A percentile compares a stretch with the other conserved stretches of the same genome.
These are phyloP conservation scores for Brachypodius melanocephalos DNA, from an alignment of 2,113 vertebrate species.

Conservation along the genomic window DNA sequence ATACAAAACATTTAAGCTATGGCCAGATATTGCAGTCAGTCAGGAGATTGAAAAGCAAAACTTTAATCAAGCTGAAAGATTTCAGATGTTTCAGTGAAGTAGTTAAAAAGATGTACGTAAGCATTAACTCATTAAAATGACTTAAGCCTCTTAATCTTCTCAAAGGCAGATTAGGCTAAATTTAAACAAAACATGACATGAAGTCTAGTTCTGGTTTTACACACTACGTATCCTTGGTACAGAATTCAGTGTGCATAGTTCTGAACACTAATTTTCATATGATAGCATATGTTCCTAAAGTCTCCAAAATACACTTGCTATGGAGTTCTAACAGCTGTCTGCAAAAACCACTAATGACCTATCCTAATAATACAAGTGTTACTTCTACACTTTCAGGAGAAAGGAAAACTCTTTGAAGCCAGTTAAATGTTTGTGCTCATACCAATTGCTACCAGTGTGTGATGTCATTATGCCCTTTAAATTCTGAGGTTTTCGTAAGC, in stretches of 20 bases:
- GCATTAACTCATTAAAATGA: slow-evolving; percentile 51
- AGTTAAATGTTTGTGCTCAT: not conserved
- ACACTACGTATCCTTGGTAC: not conserved
- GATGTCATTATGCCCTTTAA: not conserved
- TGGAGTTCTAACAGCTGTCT: not conserved
- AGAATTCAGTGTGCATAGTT: not conserved
- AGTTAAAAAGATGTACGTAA: slow-evolving; percentile 46
- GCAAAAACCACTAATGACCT: not conserved
- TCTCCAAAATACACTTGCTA: not conserved
- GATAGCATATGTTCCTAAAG: not conserved
- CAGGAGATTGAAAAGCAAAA: not conserved
- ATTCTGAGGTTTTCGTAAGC: not conserved
- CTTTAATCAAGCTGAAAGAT: slow-evolving; percentile 40
- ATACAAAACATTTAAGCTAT: not conserved
- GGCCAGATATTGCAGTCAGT: not conserved
- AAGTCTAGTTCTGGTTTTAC: not conserved
- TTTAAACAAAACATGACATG: slow-evolving; percentile 42
- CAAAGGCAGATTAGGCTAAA: slow-evolving; percentile 51
- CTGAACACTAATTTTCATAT: not conserved
- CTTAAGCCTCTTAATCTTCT: slow-evolving; percentile 34
- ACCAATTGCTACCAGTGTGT: accelerated
- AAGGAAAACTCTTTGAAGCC: not conserved
- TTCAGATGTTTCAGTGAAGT: slow-evolving; percentile 23
- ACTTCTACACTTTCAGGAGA: not conserved
- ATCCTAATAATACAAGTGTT: not conserved